Evolutionary conservation across 1,140 invertebrate genomes (phyloP).

Genomic region (Dreissena rostriformis): DNA sequence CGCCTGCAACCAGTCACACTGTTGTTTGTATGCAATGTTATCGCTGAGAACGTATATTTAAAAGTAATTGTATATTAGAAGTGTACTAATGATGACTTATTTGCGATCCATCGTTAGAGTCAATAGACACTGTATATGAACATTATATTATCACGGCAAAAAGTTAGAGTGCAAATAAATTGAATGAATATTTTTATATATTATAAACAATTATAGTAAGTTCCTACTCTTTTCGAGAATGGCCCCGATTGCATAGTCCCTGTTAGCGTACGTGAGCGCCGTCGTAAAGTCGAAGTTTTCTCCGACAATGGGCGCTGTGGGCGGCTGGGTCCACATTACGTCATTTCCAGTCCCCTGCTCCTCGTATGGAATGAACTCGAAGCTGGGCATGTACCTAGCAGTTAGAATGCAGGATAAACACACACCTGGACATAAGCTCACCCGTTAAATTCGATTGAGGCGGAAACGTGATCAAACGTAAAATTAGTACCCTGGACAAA

Average conservation of each 20-base stretch:
- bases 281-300: neutral
- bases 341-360: neutral
- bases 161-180: neutral
- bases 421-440: too few species aligned
- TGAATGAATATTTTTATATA: too few species aligned
- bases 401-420: neutral
- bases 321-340: neutral
- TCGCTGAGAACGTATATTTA: neutral
- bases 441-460: too few species aligned
- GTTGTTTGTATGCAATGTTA: neutral
- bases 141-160: neutral
- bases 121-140: neutral
- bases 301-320: neutral
- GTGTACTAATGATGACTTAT: neutral
- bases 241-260: conserved; percentile 28
- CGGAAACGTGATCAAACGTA: too few species aligned
- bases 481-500: too few species aligned
- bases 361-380: conserved; percentile 15
- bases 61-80: neutral
- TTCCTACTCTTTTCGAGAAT: neutral
- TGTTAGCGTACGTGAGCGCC: neutral
- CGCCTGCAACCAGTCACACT: conserved; percentile 5
- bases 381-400: conserved; percentile 7
- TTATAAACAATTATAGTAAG: too few species aligned
- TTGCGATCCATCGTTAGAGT: neutral